These are phyloP conservation scores for Halesus radiatus DNA, from an alignment of 1,140 invertebrate species.

Conservation along the genomic window DNA sequence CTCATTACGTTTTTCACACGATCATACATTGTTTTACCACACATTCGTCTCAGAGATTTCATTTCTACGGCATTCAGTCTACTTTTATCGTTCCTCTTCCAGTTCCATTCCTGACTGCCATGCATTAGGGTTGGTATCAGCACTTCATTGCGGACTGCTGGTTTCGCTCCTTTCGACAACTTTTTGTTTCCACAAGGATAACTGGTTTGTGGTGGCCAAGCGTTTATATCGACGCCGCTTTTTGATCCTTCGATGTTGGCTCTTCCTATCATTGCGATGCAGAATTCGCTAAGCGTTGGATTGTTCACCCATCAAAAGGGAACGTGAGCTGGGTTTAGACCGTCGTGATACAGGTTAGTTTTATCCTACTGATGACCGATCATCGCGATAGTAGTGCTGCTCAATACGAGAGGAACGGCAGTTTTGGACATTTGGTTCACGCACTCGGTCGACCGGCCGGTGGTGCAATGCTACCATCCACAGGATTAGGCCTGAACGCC, in stretches of 20 bases:
- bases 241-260: slow-evolving; percentile 87
- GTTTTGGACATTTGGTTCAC: slow-evolving; percentile 82
- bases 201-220: slow-evolving; percentile 86
- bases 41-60: too few species aligned
- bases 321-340: slow-evolving; percentile 84
- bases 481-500: slow-evolving; percentile 87
- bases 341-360: slow-evolving; percentile 63
- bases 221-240: slow-evolving; percentile 86
- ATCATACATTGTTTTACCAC: too few species aligned
- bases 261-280: slow-evolving; percentile 91
- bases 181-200: slow-evolving; percentile 90
- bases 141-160: too few species aligned
- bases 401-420: slow-evolving; percentile 77
- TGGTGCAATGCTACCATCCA: slow-evolving; percentile 86
- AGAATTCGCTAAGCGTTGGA: slow-evolving; percentile 88
- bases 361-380: slow-evolving; percentile 69
- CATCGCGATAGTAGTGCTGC: slow-evolving; percentile 72
- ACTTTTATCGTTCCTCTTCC: too few species aligned
- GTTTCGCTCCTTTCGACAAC: too few species aligned
- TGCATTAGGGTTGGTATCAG: too few species aligned
- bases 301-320: slow-evolving; percentile 85
- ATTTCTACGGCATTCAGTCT: too few species aligned
- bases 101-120: too few species aligned
- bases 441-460: slow-evolving; percentile 77
- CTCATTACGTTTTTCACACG: too few species aligned